Base-by-base conservation (phyloP, 2,888 invertebrate species). In the Mimas tiliae region DNA sequence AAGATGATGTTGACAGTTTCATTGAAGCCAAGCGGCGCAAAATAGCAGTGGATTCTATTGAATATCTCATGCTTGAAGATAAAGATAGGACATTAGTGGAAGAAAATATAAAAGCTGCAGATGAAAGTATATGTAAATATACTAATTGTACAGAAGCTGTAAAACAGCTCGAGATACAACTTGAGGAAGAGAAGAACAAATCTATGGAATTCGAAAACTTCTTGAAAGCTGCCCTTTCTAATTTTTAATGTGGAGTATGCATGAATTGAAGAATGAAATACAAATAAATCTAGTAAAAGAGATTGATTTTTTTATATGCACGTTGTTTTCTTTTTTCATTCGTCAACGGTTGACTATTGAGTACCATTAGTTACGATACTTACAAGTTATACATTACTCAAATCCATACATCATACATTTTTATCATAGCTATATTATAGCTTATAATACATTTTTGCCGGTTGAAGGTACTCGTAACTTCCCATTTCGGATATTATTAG, bases 141-240 rank as follows among this genome's bases (percentile, higher is more conserved):
- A 86, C 74, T 70, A 74, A 80, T 72, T 93, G 88, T 77, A 81
- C 83, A 51, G 83, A 89, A 72, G 85, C 87, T 81, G 88, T 94
- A 0, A 81, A 87, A 74, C 86, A 91, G 74, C 81, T 95, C 9
- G 95, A 95, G 74, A 77, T 86, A 72, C 84, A 90, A 77, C 83
- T 95, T 63, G 90, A 93, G 67, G 82, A 88, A 72, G 93, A 90
- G 72, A 89, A 83, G 74, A 85, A 88, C 67, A 94, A 89, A 74
- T 94, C 91, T 48, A 71, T 88, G 53, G 87, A 88, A 72, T 86
- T 95, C 64, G 94, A 95, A 72, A 89, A 91, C 71, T 84, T 89
- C 74, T 76, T 95, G 45, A 85, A 81, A 78, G 76, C 86, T 68
- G 94, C 94, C 19, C 84, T 95, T 70, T 82, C 81, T 67, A 81